Conservation (phyloP, 2,888 invertebrate genomes). For the Cremastobaeus sp. region DNA sequence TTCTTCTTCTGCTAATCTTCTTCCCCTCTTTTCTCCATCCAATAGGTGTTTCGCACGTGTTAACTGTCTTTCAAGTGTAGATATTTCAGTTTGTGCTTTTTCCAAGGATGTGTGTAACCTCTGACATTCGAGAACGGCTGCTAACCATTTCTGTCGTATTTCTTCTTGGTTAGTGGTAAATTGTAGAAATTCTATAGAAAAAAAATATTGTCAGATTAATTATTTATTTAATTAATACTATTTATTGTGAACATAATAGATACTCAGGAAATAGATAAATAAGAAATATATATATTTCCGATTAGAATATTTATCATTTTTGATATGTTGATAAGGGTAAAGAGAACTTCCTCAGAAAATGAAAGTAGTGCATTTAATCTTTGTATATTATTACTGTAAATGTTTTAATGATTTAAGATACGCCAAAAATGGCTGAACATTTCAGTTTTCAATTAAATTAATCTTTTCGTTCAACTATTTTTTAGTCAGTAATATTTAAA, state of each 20-base stretch:
- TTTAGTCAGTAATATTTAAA: too few relatives aligned
- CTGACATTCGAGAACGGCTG: conserved; percentile 85
- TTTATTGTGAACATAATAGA: background rate
- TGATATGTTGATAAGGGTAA: too few relatives aligned
- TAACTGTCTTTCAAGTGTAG: conserved; percentile 88
- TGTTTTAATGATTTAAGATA: too few relatives aligned
- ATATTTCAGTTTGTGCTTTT: conserved; percentile 84
- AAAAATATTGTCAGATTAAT: conserved; percentile 13
- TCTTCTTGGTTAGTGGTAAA: conserved; percentile 87
- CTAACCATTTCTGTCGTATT: conserved; percentile 84
- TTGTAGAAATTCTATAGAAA: conserved; percentile 83
- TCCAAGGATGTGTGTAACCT: conserved; percentile 86
- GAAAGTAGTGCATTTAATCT: too few relatives aligned
- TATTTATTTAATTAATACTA: background rate
- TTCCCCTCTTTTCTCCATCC: conserved; percentile 87
- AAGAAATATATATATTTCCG: too few relatives aligned
- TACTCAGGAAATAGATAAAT: too few relatives aligned
- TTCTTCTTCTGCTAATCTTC: conserved; percentile 85
- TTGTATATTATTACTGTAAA: too few relatives aligned
- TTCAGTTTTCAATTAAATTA: too few relatives aligned
- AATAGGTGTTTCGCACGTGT: conserved; percentile 88
- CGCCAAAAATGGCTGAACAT: too few relatives aligned
- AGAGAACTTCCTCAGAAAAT: too few relatives aligned
- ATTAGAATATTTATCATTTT: too few relatives aligned
- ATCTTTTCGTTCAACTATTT: too few relatives aligned